Evolutionary conservation across 2,888 invertebrate species (phyloP).

Genomic region (Synergus japonicus): DNA sequence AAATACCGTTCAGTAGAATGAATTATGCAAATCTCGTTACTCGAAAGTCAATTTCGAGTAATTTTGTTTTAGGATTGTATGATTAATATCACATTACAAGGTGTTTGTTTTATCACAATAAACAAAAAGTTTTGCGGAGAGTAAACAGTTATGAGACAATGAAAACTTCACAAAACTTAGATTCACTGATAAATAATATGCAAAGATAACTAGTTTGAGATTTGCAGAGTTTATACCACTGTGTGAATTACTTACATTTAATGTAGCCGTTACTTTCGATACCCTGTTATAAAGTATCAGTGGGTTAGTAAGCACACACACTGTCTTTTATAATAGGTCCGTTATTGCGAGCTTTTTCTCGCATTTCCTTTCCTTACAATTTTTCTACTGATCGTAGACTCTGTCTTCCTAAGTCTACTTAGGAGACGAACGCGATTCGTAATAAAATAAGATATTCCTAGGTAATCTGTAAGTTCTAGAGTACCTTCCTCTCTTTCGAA

Average conservation of each 20-base stretch:
- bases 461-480: constrained; percentile 52
- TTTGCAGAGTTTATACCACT: constrained; percentile 28
- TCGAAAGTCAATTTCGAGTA: not conserved
- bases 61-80: not conserved
- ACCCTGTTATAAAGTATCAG: constrained; percentile 54
- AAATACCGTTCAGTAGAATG: constrained; percentile 48
- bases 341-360: constrained; percentile 55
- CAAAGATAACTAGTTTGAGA: not conserved
- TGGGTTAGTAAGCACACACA: constrained; percentile 74
- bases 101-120: not conserved
- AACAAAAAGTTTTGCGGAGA: not conserved
- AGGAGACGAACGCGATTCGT: constrained; percentile 63
- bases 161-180: not conserved
- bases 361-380: constrained; percentile 50
- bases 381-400: constrained; percentile 42
- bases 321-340: constrained; percentile 73
- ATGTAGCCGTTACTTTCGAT: constrained; percentile 62
- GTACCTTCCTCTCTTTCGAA: constrained; percentile 47
- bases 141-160: not conserved
- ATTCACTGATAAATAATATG: constrained; percentile 14
- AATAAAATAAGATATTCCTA: constrained; percentile 63
- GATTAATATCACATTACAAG: constrained; percentile 17
- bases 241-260: constrained; percentile 43
- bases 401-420: constrained; percentile 1
- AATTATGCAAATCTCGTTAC: constrained; percentile 17